A percentile compares a stretch with the other conserved stretches of the same genome.
These are phyloP conservation scores for Cnemophilus loriae DNA, from an alignment of 2,113 vertebrate genomes.

Conservation along the genomic window DNA sequence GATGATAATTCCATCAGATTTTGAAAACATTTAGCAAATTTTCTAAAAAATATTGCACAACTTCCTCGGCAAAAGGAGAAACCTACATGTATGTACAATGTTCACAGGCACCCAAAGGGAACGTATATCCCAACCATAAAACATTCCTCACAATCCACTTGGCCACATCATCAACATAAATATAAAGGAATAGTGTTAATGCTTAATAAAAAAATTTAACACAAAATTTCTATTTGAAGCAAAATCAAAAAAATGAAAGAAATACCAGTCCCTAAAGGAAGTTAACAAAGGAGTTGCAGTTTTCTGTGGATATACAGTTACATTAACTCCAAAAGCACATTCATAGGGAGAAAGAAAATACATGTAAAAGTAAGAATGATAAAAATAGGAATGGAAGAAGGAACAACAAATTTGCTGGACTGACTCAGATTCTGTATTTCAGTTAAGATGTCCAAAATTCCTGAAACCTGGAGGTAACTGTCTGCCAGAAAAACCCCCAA, in stretches of 20 bases:
- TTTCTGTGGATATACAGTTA: neutral
- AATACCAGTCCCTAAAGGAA: neutral
- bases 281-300: neutral
- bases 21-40: neutral
- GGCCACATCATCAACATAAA: neutral
- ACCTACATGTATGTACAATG: rapidly evolving
- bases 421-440: neutral
- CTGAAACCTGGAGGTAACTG: neutral
- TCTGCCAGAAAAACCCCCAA: neutral
- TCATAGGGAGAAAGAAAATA: neutral
- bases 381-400: neutral
- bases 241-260: neutral
- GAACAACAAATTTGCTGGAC: neutral
- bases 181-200: neutral
- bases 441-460: neutral
- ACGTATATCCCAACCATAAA: neutral
- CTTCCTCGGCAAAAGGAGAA: neutral
- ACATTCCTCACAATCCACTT: neutral
- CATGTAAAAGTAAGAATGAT: neutral
- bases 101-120: neutral
- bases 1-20: neutral
- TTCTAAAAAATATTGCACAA: neutral
- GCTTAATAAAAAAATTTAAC: neutral
- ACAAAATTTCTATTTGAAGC: neutral
- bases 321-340: neutral